A percentile compares a stretch with the other conserved stretches of the same genome.
Evolutionary conservation across 2,888 invertebrate genomes (phyloP).

Genomic region (Callimorpha dominula): DNA sequence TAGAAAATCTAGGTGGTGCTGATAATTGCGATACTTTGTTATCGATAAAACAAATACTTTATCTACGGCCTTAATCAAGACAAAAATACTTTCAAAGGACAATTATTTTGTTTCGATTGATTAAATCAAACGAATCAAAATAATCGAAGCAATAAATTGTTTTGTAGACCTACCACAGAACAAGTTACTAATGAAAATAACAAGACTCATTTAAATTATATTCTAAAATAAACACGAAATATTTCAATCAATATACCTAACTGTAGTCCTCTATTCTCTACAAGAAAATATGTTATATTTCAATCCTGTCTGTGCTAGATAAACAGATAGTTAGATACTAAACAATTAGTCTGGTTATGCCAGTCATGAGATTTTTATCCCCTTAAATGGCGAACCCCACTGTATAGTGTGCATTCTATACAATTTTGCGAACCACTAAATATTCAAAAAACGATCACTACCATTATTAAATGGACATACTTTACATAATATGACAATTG

Average conservation of each 20-base stretch:
- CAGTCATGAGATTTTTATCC: no score
- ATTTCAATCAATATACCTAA: no score
- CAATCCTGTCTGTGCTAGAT: neutral
- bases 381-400: no score
- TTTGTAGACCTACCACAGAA: neutral
- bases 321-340: no score
- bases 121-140: neutral
- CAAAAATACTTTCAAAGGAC: slow-evolving; percentile 1
- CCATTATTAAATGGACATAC: no score
- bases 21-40: slow-evolving; percentile 7
- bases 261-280: no score
- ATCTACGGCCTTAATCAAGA: neutral
- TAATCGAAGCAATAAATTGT: slow-evolving; percentile 3
- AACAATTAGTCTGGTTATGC: no score
- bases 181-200: slow-evolving; percentile 2
- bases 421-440: no score
- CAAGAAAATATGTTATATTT: neutral
- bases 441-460: no score
- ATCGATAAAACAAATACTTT: slow-evolving; percentile 23
- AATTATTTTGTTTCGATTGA: slow-evolving; percentile 22
- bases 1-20: slow-evolving; percentile 30
- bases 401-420: no score
- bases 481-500: no score
- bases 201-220: slow-evolving; percentile 15
- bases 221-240: slow-evolving; percentile 16